Evolutionary conservation across 2,797 vertebrate genomes (phyloP).

Genomic region (Dendrocincla fuliginosa): DNA sequence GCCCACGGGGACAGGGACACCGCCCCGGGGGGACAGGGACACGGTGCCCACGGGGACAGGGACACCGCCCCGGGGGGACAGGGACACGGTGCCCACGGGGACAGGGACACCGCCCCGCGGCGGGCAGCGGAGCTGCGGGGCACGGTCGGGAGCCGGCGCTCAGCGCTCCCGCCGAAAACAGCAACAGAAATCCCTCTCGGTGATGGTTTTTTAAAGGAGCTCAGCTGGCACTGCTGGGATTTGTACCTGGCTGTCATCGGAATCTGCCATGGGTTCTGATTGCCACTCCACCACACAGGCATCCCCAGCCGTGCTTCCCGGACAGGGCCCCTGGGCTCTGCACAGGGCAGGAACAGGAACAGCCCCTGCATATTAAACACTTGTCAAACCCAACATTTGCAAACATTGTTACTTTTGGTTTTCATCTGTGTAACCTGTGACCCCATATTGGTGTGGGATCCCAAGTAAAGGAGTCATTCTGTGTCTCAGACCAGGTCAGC

Average conservation of each 20-base stretch:
- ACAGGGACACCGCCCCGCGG: not conserved
- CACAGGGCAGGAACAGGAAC: not conserved
- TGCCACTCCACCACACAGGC: no score
- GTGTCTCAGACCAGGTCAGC: no score
- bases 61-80: no score
- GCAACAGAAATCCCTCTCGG: rapidly evolving
- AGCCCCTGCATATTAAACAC: rapidly evolving
- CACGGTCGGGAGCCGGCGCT: not conserved
- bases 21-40: no score
- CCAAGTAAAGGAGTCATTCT: not conserved
- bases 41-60: no score
- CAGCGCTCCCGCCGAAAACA: not conserved
- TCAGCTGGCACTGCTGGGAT: not conserved
- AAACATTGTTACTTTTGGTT: not conserved
- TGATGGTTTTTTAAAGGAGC: not conserved
- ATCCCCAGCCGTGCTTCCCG: not conserved
- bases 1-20: no score
- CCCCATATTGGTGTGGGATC: not conserved
- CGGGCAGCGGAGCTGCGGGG: not conserved
- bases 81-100: no score
- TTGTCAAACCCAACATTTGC: not conserved
- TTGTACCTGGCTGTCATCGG: not conserved
- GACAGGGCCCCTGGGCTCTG: not conserved
- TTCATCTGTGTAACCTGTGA: not conserved
- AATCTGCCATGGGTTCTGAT: not conserved